These are phyloP conservation scores for Talpa occidentalis DNA, from an alignment of 2,113 vertebrate species.

Conservation along the genomic window DNA sequence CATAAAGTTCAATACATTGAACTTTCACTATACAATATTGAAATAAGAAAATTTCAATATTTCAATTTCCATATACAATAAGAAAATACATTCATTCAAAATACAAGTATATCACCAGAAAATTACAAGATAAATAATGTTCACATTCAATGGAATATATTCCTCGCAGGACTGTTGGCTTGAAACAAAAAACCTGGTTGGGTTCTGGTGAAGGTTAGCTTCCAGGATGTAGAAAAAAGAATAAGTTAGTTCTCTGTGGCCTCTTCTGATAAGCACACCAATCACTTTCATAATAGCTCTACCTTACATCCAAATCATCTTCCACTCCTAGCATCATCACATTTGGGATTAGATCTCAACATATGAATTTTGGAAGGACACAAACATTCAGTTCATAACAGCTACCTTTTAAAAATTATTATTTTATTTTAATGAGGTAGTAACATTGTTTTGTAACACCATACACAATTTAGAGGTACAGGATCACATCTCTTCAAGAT, in stretches of 20 bases:
- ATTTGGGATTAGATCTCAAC: neutral
- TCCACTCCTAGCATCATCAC: neutral
- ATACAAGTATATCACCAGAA: slow-evolving; percentile 43
- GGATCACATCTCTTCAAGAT: no score
- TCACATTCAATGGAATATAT: neutral
- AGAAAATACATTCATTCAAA: neutral
- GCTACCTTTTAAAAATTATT: no score
- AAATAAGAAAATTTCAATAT: no score
- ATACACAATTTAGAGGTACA: no score
- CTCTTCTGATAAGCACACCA: neutral
- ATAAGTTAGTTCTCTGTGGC: neutral
- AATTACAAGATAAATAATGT: neutral
- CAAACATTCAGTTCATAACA: neutral
- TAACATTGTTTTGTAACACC: no score
- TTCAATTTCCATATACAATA: no score
- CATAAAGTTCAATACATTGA: neutral
- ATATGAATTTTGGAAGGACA: neutral
- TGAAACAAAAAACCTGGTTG: neutral
- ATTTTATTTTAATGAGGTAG: no score
- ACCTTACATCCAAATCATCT: neutral
- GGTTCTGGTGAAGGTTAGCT: neutral
- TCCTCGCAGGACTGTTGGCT: neutral
- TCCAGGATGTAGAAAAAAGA: neutral
- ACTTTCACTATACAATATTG: no score
- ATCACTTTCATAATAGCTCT: neutral